Conservation (phyloP, 2,797 vertebrate genomes). For the Tenualosa thibaudeaui region DNA sequence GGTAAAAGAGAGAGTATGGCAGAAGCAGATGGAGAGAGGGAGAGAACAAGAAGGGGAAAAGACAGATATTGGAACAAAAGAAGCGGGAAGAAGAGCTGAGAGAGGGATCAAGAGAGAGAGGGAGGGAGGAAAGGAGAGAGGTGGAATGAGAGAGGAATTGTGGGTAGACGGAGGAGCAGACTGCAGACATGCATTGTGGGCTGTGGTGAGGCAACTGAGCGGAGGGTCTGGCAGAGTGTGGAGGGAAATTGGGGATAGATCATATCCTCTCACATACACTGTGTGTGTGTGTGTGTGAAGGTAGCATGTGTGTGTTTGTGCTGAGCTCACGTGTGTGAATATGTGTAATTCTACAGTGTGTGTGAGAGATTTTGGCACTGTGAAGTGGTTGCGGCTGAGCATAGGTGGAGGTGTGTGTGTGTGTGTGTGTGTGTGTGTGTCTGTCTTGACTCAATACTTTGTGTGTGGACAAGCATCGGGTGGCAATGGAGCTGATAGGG, state of each 20-base stretch:
- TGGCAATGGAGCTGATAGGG: not conserved
- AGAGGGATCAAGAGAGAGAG: not conserved
- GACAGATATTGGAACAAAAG: not conserved
- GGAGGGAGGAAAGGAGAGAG: not conserved
- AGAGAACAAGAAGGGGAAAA: not conserved
- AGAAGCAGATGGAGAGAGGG: not conserved
- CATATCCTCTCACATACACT: not conserved
- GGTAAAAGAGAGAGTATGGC: not conserved
- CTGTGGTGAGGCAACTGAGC: not conserved
- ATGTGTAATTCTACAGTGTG: not conserved
- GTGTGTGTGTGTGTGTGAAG: not conserved
- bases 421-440: not conserved
- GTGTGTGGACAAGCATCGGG: not conserved
- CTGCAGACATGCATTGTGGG: not conserved
- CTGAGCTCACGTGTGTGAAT: not conserved
- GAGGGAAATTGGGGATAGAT: not conserved
- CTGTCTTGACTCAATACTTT: not conserved
- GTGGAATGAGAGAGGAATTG: not conserved
- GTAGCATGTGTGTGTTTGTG: constrained; percentile 2
- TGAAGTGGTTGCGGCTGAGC: not conserved
- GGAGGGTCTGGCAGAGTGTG: not conserved
- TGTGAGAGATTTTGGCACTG: not conserved
- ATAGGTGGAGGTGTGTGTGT: not conserved
- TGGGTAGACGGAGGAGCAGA: not conserved
- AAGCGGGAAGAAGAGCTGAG: not conserved